Percentiles rank a stretch among this genome's conserved stretches.
These are phyloP conservation scores for Riparia riparia DNA, from an alignment of 2,113 vertebrate genomes.

Conservation along the genomic window DNA sequence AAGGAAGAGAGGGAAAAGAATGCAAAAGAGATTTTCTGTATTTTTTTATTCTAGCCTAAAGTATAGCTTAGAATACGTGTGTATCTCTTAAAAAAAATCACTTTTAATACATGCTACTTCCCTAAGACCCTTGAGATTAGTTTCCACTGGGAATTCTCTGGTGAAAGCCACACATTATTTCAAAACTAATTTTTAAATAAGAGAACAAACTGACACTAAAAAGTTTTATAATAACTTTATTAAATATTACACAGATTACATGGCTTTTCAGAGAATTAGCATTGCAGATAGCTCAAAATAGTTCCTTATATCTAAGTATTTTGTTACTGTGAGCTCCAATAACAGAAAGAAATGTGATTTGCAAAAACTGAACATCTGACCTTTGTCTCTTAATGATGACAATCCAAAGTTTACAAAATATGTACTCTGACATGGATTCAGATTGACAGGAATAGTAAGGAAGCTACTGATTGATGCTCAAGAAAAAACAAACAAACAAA, in stretches of 20 bases:
- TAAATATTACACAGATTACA: background rate
- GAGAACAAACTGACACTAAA: background rate
- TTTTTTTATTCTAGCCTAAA: background rate
- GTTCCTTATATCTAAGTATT: background rate
- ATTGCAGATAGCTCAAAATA: background rate
- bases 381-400: background rate
- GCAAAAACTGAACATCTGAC: background rate
- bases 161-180: background rate
- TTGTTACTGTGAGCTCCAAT: background rate
- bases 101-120: background rate
- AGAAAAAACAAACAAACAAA: background rate
- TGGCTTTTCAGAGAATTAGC: background rate
- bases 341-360: background rate
- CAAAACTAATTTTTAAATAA: background rate
- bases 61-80: background rate
- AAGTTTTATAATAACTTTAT: background rate
- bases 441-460: background rate
- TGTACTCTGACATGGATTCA: background rate
- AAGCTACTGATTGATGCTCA: background rate
- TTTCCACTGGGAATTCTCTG: background rate
- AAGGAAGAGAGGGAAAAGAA: background rate
- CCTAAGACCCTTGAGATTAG: background rate
- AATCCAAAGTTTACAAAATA: background rate
- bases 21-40: background rate
- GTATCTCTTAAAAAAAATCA: background rate